Percentiles rank a stretch among this genome's conserved stretches.
Conservation (phyloP, 2,888 invertebrate genomes). For the Scaptomyza flava region DNA sequence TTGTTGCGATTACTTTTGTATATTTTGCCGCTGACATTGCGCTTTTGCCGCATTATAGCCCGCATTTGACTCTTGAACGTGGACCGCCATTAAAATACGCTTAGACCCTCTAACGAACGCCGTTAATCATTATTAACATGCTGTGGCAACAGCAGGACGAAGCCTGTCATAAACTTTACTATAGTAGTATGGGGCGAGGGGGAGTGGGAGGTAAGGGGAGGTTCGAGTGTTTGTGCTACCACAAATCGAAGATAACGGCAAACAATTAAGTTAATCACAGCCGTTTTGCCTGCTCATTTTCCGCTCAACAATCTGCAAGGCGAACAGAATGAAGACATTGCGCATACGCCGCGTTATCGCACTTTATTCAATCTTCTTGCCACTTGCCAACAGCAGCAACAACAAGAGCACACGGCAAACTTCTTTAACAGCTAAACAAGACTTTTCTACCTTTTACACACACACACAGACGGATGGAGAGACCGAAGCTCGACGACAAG, state of each 20-base stretch:
- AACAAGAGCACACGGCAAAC: constrained; percentile 33
- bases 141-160: background rate
- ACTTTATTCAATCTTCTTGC: constrained; percentile 4
- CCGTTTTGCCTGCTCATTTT: constrained; percentile 51
- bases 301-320: background rate
- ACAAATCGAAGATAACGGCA: constrained; percentile 75
- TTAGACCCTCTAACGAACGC: constrained; percentile 59
- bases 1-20: constrained; percentile 32
- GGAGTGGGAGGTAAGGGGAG: background rate
- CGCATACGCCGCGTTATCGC: constrained; percentile 55
- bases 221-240: constrained; percentile 4
- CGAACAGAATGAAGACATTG: constrained; percentile 64
- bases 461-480: constrained; percentile 3
- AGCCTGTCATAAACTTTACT: constrained; percentile 37
- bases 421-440: constrained; percentile 35
- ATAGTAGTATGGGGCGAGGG: background rate
- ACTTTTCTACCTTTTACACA: constrained; percentile 57
- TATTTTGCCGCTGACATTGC: constrained; percentile 61
- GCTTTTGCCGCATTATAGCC: constrained; percentile 28
- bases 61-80: constrained; percentile 29
- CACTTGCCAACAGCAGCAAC: background rate
- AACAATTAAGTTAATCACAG: constrained; percentile 79
- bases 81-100: constrained; percentile 68
- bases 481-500: constrained; percentile 49
- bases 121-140: constrained; percentile 75